Conservation (phyloP, 2,888 invertebrate genomes). For the Trileptium ribeirensis region DNA sequence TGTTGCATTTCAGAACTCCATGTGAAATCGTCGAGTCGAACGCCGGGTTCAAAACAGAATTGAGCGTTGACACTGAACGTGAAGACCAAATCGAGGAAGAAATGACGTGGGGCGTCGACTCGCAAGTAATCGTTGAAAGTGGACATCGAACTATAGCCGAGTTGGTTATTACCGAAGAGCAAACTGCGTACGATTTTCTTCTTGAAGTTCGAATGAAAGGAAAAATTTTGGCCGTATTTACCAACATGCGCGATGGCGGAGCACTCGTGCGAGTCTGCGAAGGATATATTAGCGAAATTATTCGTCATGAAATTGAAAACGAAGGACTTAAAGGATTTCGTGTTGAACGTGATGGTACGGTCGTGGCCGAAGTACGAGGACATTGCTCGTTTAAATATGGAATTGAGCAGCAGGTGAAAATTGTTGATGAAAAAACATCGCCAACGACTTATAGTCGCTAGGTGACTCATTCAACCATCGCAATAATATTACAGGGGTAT, state of each 20-base stretch:
- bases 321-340: slow-evolving; percentile 34
- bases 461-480: no score
- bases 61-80: slow-evolving; percentile 50
- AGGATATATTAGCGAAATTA: slow-evolving; percentile 27
- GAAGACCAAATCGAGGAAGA: slow-evolving; percentile 51
- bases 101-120: slow-evolving; percentile 53
- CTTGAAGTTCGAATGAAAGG: slow-evolving; percentile 51
- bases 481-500: no score
- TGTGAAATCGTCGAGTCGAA: slow-evolving; percentile 53
- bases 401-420: slow-evolving; percentile 52
- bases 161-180: slow-evolving; percentile 50
- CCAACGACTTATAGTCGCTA: no score
- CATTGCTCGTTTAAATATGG: slow-evolving; percentile 53
- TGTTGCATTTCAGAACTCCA: slow-evolving; percentile 45
- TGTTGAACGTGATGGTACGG: slow-evolving; percentile 29
- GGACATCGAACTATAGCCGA: slow-evolving; percentile 50
- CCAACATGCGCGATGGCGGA: slow-evolving; percentile 46
- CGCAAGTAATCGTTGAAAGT: slow-evolving; percentile 50
- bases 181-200: slow-evolving; percentile 49
- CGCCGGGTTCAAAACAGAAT: slow-evolving; percentile 53
- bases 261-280: slow-evolving; percentile 50
- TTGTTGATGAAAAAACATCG: slow-evolving; percentile 43
- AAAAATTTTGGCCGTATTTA: slow-evolving; percentile 36
- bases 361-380: slow-evolving; percentile 47
- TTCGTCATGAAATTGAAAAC: slow-evolving; percentile 11